Conservation (phyloP, 2,797 vertebrate species). For the Anguilla pacifica region DNA sequence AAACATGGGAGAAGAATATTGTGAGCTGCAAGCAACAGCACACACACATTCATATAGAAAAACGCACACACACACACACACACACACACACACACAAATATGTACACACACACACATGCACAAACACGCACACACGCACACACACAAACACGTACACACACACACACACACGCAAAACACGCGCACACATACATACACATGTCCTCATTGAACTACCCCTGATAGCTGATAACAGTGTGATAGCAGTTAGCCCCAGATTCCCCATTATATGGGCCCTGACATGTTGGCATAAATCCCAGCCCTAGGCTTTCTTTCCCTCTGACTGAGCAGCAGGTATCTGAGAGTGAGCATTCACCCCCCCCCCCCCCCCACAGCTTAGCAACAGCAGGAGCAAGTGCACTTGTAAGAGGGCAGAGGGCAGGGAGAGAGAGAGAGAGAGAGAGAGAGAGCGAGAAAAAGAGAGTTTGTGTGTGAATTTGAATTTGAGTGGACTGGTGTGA, state of each 20-base stretch:
- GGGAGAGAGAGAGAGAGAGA: background rate
- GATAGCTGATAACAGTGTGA: background rate
- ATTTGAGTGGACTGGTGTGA: background rate
- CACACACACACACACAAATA: background rate
- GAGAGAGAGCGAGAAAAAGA: background rate
- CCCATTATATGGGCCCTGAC: background rate
- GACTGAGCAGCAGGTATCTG: conserved; percentile 15
- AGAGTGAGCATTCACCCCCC: background rate
- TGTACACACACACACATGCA: background rate
- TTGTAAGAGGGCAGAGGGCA: background rate
- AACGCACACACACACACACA: conserved; percentile 12
- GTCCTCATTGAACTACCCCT: background rate
- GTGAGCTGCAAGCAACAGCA: conserved; percentile 8
- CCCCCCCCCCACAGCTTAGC: background rate
- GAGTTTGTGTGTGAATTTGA: background rate
- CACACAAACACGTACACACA: background rate
- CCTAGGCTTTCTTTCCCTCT: conserved; percentile 6
- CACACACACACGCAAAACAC: background rate
- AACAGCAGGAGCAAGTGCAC: conserved; percentile 10
- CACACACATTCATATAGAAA: conserved; percentile 1
- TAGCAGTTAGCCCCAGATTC: background rate
- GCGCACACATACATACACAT: background rate
- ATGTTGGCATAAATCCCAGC: conserved; percentile 7
- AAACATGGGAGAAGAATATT: conserved; percentile 14
- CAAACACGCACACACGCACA: background rate